Conservation (phyloP, 1,140 invertebrate genomes). For the Phymastichus coffea region DNA sequence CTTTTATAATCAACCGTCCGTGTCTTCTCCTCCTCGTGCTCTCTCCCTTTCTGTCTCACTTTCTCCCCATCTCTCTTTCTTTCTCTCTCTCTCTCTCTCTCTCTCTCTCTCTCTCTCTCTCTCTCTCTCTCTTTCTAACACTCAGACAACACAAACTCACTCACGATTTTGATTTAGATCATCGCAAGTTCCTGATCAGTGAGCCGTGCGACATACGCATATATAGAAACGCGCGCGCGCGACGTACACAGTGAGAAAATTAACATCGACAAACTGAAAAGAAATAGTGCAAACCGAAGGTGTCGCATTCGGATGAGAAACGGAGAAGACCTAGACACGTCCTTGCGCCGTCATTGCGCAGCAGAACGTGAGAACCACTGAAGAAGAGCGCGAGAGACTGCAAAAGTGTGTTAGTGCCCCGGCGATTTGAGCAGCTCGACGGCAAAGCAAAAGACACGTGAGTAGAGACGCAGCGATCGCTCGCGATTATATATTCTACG, state of each 20-base stretch:
- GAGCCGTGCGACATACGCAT: no score
- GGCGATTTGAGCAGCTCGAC: background rate
- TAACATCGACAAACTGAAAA: background rate
- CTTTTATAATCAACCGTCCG: conserved; percentile 33
- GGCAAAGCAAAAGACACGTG: conserved; percentile 6
- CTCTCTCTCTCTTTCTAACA: no score
- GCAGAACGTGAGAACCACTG: conserved; percentile 1
- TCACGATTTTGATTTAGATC: no score
- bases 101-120: background rate
- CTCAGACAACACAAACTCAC: no score
- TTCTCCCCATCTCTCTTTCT: no score
- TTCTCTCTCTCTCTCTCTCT: no score
- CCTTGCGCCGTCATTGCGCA: conserved; percentile 9
- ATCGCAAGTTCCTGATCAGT: no score
- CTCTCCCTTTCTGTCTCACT: no score
- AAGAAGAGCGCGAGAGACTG: background rate
- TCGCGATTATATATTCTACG: conserved; percentile 30
- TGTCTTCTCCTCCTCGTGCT: no score
- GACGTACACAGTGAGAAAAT: background rate
- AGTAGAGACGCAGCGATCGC: conserved; percentile 1
- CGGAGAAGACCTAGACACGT: background rate
- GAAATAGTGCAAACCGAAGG: background rate
- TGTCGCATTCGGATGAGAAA: no score
- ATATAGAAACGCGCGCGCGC: no score
- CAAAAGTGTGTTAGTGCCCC: background rate